Evolutionary conservation across 2,113 vertebrate species (phyloP), one percentile per base, ranked within the genome.

Genomic region (Apeltes quadracus): DNA sequence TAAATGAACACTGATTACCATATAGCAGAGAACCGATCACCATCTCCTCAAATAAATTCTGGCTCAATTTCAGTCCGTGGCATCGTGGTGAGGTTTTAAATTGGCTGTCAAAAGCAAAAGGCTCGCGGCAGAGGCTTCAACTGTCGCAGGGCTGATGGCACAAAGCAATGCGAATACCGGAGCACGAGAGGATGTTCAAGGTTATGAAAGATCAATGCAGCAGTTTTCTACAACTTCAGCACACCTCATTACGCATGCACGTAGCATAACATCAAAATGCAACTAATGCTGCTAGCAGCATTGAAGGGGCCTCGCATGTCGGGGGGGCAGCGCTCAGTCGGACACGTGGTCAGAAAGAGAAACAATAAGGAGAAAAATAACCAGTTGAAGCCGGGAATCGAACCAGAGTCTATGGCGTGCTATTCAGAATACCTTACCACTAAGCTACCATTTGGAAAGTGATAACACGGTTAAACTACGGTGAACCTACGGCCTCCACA

Each of bases 141-240:
- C n/a, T 13, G 27, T 38, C n/a, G 29, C 56, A 25, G 11, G 29
- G 71, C 71, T 29, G 54, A 34, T 16, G 50, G 55, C 14, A 39
- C 13, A 32, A 58, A 63, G 34, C 7, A 15, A 58, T 58, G 58
- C 16, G 69, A 72, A 41, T n/a, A 34, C 41, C 1, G 11, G 20
- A 27, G 61, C 22, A 48, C 36, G 46, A 32, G n/a, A 4, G 32
- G 41, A 48, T 44, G 29, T 56, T 16, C 20, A 27, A 57, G 43
- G 69, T 54, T 23, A 44, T 14, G 44, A 56, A 41, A 56, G 66
- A 64, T 58, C 25, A 66, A 38, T 44, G 72, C 27, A n/a, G 8
- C 11, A 12, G 23, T 46, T 55, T 22, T 29, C 34, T 23, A 20
- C 13, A 11, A 62, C 65, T 44, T 69, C 23, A 61, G 39, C 59